These are phyloP conservation scores for Meta bourneti DNA, from an alignment of 2,888 invertebrate genomes.

Conservation along the genomic window DNA sequence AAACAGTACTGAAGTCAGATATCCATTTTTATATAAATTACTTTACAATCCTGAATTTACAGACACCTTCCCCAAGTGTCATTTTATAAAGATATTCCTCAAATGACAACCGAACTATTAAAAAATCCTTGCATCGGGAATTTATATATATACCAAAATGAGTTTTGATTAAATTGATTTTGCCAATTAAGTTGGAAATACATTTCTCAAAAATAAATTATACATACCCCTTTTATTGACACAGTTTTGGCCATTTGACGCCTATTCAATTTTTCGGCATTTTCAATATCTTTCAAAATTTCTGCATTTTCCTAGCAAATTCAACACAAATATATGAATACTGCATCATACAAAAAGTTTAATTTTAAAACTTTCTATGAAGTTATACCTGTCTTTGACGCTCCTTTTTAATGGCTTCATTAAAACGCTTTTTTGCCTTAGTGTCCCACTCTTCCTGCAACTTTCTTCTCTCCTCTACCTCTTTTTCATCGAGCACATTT, in stretches of 20 bases:
- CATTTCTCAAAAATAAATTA: too few relatives aligned
- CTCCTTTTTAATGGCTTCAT: slow-evolving; percentile 66
- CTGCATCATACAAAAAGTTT: neutral
- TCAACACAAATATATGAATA: neutral
- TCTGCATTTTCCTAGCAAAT: slow-evolving; percentile 57
- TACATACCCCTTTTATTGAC: slow-evolving; percentile 38
- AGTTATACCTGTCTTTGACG: slow-evolving; percentile 44
- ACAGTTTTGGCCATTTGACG: slow-evolving; percentile 55
- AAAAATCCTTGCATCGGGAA: too few relatives aligned
- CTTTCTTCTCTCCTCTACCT: neutral
- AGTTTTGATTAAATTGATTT: too few relatives aligned
- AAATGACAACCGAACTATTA: too few relatives aligned
- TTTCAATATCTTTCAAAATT: slow-evolving; percentile 59
- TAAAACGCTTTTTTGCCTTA: slow-evolving; percentile 59
- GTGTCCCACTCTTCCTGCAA: slow-evolving; percentile 41
- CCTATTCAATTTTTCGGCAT: slow-evolving; percentile 35
- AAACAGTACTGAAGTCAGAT: too few relatives aligned
- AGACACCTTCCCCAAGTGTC: too few relatives aligned
- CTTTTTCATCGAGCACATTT: slow-evolving; percentile 39
- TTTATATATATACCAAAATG: too few relatives aligned
- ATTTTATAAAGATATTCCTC: too few relatives aligned
- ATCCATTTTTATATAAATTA: too few relatives aligned
- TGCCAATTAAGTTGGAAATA: too few relatives aligned
- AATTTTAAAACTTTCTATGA: neutral
- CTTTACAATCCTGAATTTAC: too few relatives aligned